phyloP scores from a whole-genome alignment of 2,113 vertebrate genomes.

The Catharus bicknelli region DNA sequence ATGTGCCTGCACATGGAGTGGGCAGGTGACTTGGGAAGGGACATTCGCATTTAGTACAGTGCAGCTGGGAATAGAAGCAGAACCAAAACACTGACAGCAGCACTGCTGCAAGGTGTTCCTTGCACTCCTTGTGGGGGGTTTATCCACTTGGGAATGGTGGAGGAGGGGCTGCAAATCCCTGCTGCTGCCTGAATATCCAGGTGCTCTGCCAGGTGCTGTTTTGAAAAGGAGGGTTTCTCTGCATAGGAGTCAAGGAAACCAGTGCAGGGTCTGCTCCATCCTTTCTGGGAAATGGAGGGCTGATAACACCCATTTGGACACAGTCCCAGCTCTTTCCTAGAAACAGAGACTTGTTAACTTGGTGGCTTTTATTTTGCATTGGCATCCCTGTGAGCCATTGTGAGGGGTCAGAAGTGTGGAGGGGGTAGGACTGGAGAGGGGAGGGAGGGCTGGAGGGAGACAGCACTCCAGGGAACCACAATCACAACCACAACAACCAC shows the following conservation, averaged over 20 bases:
- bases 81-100: neutral
- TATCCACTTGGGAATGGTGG: neutral
- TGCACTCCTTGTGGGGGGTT: neutral
- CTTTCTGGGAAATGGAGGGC: slow-evolving; percentile 34
- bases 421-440: neutral
- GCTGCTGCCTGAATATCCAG: neutral
- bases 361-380: slow-evolving; percentile 18
- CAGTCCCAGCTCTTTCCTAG: slow-evolving; percentile 59
- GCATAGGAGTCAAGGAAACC: neutral
- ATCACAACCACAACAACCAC: too few relatives aligned
- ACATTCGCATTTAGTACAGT: rapidly evolving
- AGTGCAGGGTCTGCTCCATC: neutral
- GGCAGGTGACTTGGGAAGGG: rapidly evolving
- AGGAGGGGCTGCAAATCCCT: neutral
- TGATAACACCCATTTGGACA: slow-evolving; percentile 36
- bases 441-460: neutral
- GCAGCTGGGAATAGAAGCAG: neutral
- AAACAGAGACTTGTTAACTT: slow-evolving; percentile 49
- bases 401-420: neutral
- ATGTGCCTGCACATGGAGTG: neutral
- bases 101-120: rapidly evolving
- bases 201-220: neutral
- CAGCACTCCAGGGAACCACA: neutral
- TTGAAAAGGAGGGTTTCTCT: rapidly evolving
- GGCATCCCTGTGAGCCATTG: neutral